Conservation (phyloP, 2,113 vertebrate species). For the Marmota monax region DNA sequence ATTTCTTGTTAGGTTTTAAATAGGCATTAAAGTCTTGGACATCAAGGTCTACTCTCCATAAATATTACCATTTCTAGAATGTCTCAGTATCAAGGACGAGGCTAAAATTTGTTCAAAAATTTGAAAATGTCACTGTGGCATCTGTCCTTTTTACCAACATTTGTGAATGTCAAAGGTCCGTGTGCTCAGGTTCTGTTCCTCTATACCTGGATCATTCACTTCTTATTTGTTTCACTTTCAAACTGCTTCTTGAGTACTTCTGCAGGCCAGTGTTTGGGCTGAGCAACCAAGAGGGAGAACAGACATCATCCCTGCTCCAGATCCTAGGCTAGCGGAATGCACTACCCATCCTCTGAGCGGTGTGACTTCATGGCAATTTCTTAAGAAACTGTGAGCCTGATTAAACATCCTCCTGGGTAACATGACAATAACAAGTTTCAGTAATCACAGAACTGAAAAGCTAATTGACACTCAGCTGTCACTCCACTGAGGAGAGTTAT, state of each 20-base stretch:
- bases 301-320: background rate
- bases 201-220: background rate
- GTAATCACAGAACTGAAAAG: background rate
- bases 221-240: background rate
- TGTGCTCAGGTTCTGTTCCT: background rate
- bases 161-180: background rate
- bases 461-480: background rate
- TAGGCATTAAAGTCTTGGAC: background rate
- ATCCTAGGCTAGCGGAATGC: background rate
- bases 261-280: background rate
- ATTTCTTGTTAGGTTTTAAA: background rate
- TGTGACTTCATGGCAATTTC: background rate
- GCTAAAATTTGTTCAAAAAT: background rate
- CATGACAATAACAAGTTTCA: background rate
- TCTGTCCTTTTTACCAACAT: background rate
- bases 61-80: conserved; percentile 4
- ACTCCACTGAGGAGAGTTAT: background rate
- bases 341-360: background rate
- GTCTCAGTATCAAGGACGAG: background rate
- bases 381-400: background rate
- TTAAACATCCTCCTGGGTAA: background rate
- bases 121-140: background rate
- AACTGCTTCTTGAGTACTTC: background rate
- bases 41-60: background rate
- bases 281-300: background rate